phyloP scores from a whole-genome alignment of 2,797 vertebrate species.

The Selene dorsalis region DNA sequence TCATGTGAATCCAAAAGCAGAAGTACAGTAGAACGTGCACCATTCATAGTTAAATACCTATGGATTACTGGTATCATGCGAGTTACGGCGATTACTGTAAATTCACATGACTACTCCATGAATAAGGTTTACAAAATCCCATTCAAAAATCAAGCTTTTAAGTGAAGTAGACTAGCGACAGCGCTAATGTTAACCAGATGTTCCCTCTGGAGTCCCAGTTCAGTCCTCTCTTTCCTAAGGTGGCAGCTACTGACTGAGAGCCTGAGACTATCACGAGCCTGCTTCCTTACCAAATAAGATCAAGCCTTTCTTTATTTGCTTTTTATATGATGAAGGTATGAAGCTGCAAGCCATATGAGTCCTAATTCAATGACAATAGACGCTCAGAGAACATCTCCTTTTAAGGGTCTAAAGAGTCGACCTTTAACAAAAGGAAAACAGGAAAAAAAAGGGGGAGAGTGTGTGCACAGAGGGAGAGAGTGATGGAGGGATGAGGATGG shows the following conservation, averaged over 20 bases:
- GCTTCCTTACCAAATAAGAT: constrained; percentile 56
- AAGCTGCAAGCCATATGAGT: constrained; percentile 68
- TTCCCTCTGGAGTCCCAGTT: constrained; percentile 57
- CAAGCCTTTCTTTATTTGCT: constrained; percentile 39
- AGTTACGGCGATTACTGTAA: constrained; percentile 24
- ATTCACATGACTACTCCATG: constrained; percentile 11
- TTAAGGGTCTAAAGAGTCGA: constrained; percentile 68
- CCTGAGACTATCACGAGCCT: constrained; percentile 26
- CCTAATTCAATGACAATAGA: constrained; percentile 61
- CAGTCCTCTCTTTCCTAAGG: constrained; percentile 54
- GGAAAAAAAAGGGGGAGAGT: constrained; percentile 21
- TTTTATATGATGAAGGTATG: constrained; percentile 50
- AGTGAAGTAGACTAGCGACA: constrained; percentile 50
- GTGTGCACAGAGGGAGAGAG: constrained; percentile 44
- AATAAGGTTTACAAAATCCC: constrained; percentile 29
- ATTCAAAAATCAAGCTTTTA: constrained; percentile 38
- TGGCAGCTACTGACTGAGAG: constrained; percentile 60
- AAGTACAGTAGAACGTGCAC: not conserved
- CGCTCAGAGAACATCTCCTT: constrained; percentile 73
- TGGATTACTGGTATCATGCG: constrained; percentile 16
- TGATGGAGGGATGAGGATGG: constrained; percentile 48
- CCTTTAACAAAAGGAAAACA: constrained; percentile 32
- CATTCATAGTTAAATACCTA: constrained; percentile 11
- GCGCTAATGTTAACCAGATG: constrained; percentile 76
- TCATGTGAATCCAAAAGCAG: constrained; percentile 36